Conservation (phyloP, 1,140 invertebrate species). For the Drosophila nebulosa region DNA sequence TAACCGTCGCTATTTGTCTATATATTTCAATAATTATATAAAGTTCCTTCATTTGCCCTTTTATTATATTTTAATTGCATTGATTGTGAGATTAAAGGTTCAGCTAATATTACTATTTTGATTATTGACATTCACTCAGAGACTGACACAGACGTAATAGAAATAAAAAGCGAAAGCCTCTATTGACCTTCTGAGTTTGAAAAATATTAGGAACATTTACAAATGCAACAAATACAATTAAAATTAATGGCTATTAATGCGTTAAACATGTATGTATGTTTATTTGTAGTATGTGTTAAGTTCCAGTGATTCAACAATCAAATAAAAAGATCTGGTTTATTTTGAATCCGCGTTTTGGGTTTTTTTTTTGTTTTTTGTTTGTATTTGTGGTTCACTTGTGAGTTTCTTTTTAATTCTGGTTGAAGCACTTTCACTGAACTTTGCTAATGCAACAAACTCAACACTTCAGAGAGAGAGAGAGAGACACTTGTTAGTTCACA, state of each 20-base stretch:
- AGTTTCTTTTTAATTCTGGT: neutral
- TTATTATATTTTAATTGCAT: too few species aligned
- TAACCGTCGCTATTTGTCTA: too few species aligned
- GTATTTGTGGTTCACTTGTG: neutral
- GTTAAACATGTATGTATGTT: too few species aligned
- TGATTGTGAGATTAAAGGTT: neutral
- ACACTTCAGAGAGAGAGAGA: neutral
- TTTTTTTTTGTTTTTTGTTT: constrained; percentile 8
- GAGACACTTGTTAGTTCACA: constrained; percentile 31
- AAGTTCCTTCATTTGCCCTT: neutral
- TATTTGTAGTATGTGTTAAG: constrained; percentile 12
- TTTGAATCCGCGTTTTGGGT: constrained; percentile 51
- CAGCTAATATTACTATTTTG: neutral
- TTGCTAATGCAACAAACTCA: constrained; percentile 14
- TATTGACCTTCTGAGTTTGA: neutral
- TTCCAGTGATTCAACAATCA: constrained; percentile 31
- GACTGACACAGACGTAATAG: neutral
- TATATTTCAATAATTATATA: too few species aligned
- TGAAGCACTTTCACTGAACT: neutral
- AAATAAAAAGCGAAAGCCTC: neutral
- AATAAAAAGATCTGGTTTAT: constrained; percentile 34
- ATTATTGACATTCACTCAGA: neutral
- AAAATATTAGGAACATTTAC: neutral
- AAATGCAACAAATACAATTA: neutral
- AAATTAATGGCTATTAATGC: neutral